phyloP scores from a whole-genome alignment of 2,113 vertebrate genomes.

The Peucedramus taeniatus region DNA sequence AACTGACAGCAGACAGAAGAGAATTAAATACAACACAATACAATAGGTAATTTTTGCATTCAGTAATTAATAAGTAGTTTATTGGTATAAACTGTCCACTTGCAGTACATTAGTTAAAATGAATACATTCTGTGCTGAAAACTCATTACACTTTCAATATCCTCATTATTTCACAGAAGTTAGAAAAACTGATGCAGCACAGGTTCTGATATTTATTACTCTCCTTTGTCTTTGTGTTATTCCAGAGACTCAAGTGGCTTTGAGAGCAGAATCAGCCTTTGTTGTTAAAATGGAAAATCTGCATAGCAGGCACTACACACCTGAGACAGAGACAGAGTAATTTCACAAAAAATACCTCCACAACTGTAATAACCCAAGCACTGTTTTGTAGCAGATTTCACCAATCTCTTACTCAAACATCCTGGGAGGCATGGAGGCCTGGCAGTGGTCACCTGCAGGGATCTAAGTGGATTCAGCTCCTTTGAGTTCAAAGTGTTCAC shows the following conservation, averaged over 20 bases:
- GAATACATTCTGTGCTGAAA: neutral
- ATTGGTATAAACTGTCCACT: neutral
- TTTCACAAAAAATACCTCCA: neutral
- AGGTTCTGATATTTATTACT: neutral
- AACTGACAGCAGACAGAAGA: neutral
- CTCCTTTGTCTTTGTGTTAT: neutral
- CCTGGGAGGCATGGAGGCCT: neutral
- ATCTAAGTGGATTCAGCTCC: neutral
- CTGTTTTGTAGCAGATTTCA: neutral
- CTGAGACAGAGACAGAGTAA: neutral
- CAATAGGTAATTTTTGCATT: neutral
- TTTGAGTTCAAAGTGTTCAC: neutral
- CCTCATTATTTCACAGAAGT: neutral
- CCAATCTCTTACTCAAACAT: neutral
- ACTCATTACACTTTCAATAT: neutral
- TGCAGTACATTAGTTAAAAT: accelerated
- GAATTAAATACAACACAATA: neutral
- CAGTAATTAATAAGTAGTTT: neutral
- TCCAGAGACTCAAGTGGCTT: neutral
- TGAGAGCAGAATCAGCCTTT: neutral
- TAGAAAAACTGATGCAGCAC: neutral
- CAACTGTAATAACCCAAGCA: neutral
- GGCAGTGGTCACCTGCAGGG: neutral
- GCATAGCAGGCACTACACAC: neutral
- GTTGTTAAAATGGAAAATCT: neutral